phyloP scores from a whole-genome alignment of 2,113 vertebrate species.

The Emydura subglobosa region DNA sequence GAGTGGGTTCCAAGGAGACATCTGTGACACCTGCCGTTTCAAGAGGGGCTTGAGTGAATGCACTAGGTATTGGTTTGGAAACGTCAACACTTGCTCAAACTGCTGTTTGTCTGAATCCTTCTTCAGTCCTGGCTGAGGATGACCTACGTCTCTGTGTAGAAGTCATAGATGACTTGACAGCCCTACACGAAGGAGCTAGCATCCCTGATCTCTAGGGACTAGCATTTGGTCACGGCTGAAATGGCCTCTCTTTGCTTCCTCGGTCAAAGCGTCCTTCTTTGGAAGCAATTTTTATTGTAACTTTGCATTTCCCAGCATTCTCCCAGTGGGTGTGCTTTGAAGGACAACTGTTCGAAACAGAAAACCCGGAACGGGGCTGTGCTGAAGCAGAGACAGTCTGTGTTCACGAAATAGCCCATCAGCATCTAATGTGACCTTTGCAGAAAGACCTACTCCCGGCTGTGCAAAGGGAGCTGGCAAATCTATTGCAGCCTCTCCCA shows the following conservation, averaged over 20 bases:
- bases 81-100: neutral
- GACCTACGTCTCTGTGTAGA: neutral
- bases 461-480: neutral
- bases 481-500: neutral
- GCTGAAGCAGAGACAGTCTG: neutral
- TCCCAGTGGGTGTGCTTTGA: neutral
- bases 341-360: neutral
- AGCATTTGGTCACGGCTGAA: neutral
- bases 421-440: neutral
- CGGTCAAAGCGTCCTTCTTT: neutral
- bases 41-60: neutral
- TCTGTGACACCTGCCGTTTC: neutral
- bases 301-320: neutral
- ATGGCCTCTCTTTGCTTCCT: neutral
- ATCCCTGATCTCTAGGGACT: too few relatives aligned
- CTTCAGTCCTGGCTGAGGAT: neutral
- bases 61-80: neutral
- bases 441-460: neutral
- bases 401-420: neutral
- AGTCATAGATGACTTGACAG: accelerated
- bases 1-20: neutral
- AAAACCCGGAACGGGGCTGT: neutral
- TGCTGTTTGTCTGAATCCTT: neutral
- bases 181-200: neutral
- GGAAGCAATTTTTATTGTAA: neutral